phyloP scores from a whole-genome alignment of 2,888 invertebrate genomes.

The Eledone cirrhosa region DNA sequence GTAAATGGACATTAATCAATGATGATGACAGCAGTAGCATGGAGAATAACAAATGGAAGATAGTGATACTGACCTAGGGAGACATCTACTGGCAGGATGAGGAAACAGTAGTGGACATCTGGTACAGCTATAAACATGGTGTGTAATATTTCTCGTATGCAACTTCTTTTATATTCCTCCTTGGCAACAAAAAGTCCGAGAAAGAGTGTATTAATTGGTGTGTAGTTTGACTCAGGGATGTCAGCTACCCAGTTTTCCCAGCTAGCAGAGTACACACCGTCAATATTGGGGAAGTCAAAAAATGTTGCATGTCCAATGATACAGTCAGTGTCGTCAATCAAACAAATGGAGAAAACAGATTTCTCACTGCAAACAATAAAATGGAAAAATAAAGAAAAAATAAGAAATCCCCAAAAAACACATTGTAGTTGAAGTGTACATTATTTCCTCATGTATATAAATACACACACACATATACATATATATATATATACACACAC shows the following conservation, averaged over 20 bases:
- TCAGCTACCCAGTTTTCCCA: conserved; percentile 62
- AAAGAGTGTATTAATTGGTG: conserved; percentile 63
- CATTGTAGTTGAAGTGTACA: too few relatives aligned
- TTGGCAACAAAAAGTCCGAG: conserved; percentile 66
- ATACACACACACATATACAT: too few relatives aligned
- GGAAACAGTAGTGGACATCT: conserved; percentile 62
- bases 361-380: conserved; percentile 57
- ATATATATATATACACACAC: too few relatives aligned
- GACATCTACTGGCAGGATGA: conserved; percentile 59
- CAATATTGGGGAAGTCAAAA: conserved; percentile 64
- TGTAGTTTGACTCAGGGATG: conserved; percentile 49
- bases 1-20: too few relatives aligned
- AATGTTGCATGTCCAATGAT: conserved; percentile 66
- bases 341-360: conserved; percentile 64
- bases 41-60: not conserved
- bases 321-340: conserved; percentile 63
- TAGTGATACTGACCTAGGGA: conserved; percentile 55
- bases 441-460: too few relatives aligned
- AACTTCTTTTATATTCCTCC: conserved; percentile 61
- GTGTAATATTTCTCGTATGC: conserved; percentile 63
- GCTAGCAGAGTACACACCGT: conserved; percentile 53
- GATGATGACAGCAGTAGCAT: too few relatives aligned
- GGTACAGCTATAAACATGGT: conserved; percentile 66
- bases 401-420: too few relatives aligned
- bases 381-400: not conserved